Base-by-base conservation (phyloP, 2,888 invertebrate genomes). In the Drosophila sordidula region DNA sequence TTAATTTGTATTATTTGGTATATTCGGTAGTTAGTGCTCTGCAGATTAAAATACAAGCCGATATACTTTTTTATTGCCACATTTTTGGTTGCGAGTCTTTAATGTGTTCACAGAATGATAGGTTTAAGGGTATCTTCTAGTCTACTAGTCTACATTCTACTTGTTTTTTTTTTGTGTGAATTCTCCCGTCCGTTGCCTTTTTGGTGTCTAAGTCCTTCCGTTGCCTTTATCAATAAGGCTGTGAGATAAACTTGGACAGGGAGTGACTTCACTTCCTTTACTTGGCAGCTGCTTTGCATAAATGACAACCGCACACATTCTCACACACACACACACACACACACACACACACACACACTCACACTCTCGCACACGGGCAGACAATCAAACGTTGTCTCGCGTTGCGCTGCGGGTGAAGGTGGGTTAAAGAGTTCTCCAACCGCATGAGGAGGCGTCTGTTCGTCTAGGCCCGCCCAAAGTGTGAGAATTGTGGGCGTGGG, bases 261-360 rank as follows among this genome's bases (percentile, higher is more conserved):
- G 75, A 76, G 46, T 76, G 74, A 78, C 75, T 78, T 78, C 41
- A 61, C 75, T 78, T 78, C 75, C 82, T 87, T 80, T 61, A 49
- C 80, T 79, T 83, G 88, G 65, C 85, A 86, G 83, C 87, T 84
- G 80, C 74, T 85, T 85, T 85, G 86, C 87, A 84, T 85, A 87
- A 87, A 73, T 83, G 86, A 83, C 77, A 79, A 51, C 57, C 63
- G 62, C 66, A 80, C 59, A 62, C 51, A 67, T 45, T 32, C 49
- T 57, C 49, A 38, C 38, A 47, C 50, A 58, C 47, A 47, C 42
- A 59, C 49, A 32, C 39, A 44, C 46, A 47, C 61, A 51, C 41
- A 56, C 64, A 49, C 39, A 46, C 50, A 39, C 54, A 55, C 39
- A 25, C 1, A 38, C 18, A 57, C 42, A 36, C 8, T 25, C 66